These are phyloP conservation scores for Agapetus fuscipes DNA, from an alignment of 2,888 invertebrate genomes.

Conservation along the genomic window DNA sequence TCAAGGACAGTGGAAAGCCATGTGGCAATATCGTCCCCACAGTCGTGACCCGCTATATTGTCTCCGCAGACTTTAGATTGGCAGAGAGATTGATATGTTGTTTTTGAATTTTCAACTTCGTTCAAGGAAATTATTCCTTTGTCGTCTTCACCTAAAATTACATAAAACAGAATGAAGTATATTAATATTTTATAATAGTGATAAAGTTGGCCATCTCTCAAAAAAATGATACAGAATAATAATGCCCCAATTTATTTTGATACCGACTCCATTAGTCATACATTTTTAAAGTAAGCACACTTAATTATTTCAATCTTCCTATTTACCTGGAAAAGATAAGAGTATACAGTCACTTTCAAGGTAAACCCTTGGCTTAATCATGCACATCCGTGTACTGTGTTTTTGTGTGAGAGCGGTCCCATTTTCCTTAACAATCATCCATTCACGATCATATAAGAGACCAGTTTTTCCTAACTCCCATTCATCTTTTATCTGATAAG, in stretches of 20 bases:
- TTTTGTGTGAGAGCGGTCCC: constrained; percentile 87
- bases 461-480: constrained; percentile 75
- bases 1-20: constrained; percentile 74
- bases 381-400: constrained; percentile 65
- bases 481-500: constrained; percentile 51
- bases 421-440: constrained; percentile 81
- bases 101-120: too few relatives aligned
- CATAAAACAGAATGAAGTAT: too few relatives aligned
- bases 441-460: constrained; percentile 79
- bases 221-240: too few relatives aligned
- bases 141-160: too few relatives aligned
- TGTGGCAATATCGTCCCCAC: constrained; percentile 67
- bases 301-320: too few relatives aligned
- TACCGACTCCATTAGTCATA: too few relatives aligned
- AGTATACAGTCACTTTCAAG: constrained; percentile 43
- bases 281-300: too few relatives aligned
- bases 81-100: constrained; percentile 53
- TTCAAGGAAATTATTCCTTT: too few relatives aligned
- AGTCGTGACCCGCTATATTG: constrained; percentile 68
- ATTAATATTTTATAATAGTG: too few relatives aligned
- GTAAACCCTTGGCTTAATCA: constrained; percentile 64
- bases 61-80: constrained; percentile 82
- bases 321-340: constrained; percentile 52
- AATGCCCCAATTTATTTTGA: too few relatives aligned
- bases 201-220: too few relatives aligned